These are phyloP conservation scores for cat (Felis catus) DNA, from an alignment of 2,113 vertebrate species.

Conservation along the genomic window F.catus_Fca126_mat1.0 CM031419.1:89776001-89776500, in stretches of 20 bases:
- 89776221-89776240: neutral
- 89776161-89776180: too few species aligned
- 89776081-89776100: too few species aligned
- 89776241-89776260: neutral
- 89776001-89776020: too few species aligned
- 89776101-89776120: too few species aligned
- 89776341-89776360: neutral
- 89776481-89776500: neutral
- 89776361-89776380: neutral
- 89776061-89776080: too few species aligned
- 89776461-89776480: neutral
- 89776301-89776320: neutral
- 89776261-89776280: neutral
- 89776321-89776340: neutral
- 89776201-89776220: neutral
- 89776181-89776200: neutral
- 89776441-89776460: neutral
- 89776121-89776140: too few species aligned
- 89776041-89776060: too few species aligned
- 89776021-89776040: too few species aligned
- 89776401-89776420: neutral
- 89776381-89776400: slow-evolving; percentile 1
- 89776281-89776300: neutral
- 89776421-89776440: neutral
- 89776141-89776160: too few species aligned